These are phyloP conservation scores for Sitta carolinensis DNA, from an alignment of 2,797 vertebrate species.

Conservation along the genomic window DNA sequence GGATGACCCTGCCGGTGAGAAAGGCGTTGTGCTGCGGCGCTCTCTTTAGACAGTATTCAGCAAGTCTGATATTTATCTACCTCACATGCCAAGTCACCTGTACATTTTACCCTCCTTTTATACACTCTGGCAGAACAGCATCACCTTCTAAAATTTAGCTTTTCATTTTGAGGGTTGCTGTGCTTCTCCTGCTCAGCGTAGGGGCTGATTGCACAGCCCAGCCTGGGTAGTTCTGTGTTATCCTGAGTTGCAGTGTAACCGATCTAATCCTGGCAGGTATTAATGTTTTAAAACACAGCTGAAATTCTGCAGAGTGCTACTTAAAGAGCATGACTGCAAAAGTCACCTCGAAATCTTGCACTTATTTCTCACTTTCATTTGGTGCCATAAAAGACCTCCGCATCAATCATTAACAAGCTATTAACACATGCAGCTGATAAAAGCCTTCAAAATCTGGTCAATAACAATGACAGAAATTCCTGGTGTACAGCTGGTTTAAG, in stretches of 20 bases:
- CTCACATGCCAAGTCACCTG: background rate
- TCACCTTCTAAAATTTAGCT: slow-evolving; percentile 51
- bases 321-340: background rate
- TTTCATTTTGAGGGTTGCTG: slow-evolving; percentile 46
- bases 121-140: background rate
- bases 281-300: slow-evolving; percentile 70
- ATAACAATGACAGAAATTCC: slow-evolving; percentile 76
- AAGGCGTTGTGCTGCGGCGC: background rate
- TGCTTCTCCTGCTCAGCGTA: slow-evolving; percentile 42
- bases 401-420: slow-evolving; percentile 84
- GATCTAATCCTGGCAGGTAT: slow-evolving; percentile 43
- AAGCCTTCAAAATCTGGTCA: slow-evolving; percentile 76
- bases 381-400: slow-evolving; percentile 75
- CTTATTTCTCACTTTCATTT: slow-evolving; percentile 73
- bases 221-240: slow-evolving; percentile 16
- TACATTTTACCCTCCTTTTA: background rate
- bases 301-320: slow-evolving; percentile 35
- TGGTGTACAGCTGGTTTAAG: slow-evolving; percentile 77
- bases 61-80: background rate
- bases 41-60: background rate
- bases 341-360: slow-evolving; percentile 52
- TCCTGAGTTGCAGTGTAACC: slow-evolving; percentile 13
- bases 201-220: slow-evolving; percentile 31
- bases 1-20: background rate
- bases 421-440: slow-evolving; percentile 81